Percentiles rank a stretch among this genome's conserved stretches.
phyloP scores from a whole-genome alignment of 2,797 vertebrate genomes.

The Capromys pilorides region DNA sequence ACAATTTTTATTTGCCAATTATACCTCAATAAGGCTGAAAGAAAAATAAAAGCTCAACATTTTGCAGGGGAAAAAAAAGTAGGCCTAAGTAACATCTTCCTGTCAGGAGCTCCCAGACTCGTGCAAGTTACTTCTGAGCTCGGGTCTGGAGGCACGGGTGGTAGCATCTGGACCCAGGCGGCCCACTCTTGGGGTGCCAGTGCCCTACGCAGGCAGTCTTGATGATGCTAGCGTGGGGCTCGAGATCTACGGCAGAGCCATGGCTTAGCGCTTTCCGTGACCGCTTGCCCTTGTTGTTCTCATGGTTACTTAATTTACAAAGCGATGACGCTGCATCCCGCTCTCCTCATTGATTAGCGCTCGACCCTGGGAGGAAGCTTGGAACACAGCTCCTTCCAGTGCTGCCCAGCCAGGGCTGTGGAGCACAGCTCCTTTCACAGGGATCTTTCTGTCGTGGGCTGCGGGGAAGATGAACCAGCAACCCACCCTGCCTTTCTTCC shows the following conservation, averaged over 20 bases:
- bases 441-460: background rate
- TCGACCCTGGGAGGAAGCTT: background rate
- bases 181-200: accelerated
- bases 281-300: background rate
- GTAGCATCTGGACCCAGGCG: accelerated
- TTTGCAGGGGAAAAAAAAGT: background rate
- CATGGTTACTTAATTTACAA: conserved; percentile 4
- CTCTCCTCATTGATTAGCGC: background rate
- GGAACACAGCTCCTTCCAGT: background rate
- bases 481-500: background rate
- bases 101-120: background rate
- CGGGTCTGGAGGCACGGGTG: background rate
- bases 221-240: background rate
- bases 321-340: background rate
- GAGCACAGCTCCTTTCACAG: background rate
- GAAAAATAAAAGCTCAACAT: background rate
- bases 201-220: background rate
- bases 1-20: conserved; percentile 58
- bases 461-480: no score
- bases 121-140: background rate
- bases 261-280: background rate
- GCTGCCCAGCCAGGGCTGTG: no score
- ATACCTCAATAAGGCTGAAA: conserved; percentile 19
- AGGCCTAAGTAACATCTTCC: background rate
- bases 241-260: background rate